Conservation (phyloP, 2,113 vertebrate genomes). For the Furnarius figulus region DNA sequence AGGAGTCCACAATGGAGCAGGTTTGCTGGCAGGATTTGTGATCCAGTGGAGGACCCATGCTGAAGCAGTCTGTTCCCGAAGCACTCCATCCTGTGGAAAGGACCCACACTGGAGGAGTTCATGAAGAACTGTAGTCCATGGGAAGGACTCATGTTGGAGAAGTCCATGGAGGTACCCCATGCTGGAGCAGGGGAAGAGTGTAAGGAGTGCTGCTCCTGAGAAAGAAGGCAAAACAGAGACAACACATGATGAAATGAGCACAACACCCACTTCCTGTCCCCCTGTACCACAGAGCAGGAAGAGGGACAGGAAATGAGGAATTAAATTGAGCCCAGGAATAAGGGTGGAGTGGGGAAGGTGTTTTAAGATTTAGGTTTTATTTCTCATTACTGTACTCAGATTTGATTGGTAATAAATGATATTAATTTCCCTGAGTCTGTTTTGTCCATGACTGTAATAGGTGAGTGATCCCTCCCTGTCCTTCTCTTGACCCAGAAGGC, state of each 20-base stretch:
- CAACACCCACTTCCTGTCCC: background rate
- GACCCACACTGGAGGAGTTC: background rate
- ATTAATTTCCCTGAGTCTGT: background rate
- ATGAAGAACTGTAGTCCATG: background rate
- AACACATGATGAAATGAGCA: rapidly evolving
- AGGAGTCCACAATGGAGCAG: background rate
- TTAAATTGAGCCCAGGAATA: background rate
- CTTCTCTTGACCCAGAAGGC: background rate
- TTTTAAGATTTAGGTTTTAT: background rate
- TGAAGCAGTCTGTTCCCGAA: background rate
- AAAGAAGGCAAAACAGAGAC: background rate
- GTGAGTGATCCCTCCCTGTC: rapidly evolving
- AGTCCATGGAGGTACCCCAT: background rate
- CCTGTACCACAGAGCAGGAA: rapidly evolving
- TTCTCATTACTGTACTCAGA: background rate
- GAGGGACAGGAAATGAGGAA: background rate
- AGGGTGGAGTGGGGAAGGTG: background rate
- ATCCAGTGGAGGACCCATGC: no score
- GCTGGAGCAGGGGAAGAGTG: background rate
- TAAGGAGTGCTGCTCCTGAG: background rate
- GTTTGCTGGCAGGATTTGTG: background rate
- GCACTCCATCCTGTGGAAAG: background rate
- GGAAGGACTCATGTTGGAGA: background rate
- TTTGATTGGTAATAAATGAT: background rate
- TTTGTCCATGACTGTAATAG: background rate